Conservation (phyloP, 2,797 vertebrate genomes). For the Lepilemur ruficaudatus region DNA sequence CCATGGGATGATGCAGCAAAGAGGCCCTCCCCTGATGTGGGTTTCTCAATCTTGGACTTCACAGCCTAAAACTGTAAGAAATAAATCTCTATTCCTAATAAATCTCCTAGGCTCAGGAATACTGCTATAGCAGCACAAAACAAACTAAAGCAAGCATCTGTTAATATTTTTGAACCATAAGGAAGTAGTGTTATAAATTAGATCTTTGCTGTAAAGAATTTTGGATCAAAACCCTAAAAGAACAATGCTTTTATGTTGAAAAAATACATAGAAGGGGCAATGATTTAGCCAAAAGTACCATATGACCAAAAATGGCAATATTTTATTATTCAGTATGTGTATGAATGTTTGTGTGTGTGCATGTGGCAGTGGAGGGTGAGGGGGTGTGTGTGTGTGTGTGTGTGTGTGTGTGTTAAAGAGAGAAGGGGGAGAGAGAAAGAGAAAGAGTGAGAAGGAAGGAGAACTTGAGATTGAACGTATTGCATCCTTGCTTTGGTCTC, state of each 20-base stretch:
- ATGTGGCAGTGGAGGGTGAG: accelerated
- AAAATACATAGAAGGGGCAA: background rate
- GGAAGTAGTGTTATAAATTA: background rate
- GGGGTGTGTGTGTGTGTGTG: background rate
- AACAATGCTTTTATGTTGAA: background rate
- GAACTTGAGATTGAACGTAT: background rate
- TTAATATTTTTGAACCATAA: background rate
- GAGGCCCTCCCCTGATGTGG: background rate
- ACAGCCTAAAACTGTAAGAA: background rate
- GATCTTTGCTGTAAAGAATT: background rate
- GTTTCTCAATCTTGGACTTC: background rate
- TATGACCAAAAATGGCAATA: background rate
- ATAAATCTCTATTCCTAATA: background rate
- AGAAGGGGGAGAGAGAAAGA: too few relatives aligned
- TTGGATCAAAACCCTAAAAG: background rate
- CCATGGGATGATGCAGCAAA: background rate
- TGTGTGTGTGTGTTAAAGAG: background rate
- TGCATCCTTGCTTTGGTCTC: background rate
- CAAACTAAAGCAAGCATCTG: background rate
- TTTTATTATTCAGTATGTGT: background rate
- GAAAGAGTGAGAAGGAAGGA: background rate
- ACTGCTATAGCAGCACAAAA: background rate
- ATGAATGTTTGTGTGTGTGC: background rate
- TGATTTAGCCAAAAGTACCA: background rate
- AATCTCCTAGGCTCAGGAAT: background rate